A percentile compares a stretch with the other conserved stretches of the same genome.
Evolutionary conservation across 2,797 vertebrate genomes (phyloP).

Genomic region (Thunnus albacares): DNA sequence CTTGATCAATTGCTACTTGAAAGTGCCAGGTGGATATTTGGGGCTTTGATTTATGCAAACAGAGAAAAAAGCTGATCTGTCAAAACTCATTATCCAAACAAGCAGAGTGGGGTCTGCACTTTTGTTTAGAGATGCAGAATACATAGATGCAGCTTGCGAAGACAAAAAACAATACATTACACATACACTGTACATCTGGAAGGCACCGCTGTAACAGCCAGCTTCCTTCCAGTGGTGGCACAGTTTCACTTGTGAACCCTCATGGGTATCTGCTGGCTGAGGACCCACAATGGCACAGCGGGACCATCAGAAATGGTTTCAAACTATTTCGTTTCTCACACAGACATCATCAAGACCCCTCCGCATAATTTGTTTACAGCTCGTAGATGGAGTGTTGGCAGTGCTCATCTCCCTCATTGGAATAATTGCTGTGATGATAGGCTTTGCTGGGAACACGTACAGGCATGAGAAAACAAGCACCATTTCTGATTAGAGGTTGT

Average conservation of each 20-base stretch:
- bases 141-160: conserved; percentile 20
- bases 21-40: conserved; percentile 58
- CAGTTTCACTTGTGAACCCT: conserved; percentile 14
- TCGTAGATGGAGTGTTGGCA: conserved; percentile 72
- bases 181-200: conserved; percentile 16
- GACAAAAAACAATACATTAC: background rate
- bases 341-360: conserved; percentile 69
- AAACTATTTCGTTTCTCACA: conserved; percentile 65
- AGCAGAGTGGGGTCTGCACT: conserved; percentile 26
- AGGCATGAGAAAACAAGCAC: conserved; percentile 73
- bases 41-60: conserved; percentile 53
- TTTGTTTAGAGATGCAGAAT: conserved; percentile 40
- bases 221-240: conserved; percentile 13
- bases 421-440: conserved; percentile 83
- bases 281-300: conserved; percentile 38
- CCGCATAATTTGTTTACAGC: conserved; percentile 79
- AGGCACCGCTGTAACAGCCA: conserved; percentile 6
- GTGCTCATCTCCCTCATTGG: conserved; percentile 64
- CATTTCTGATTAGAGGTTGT: conserved; percentile 65
- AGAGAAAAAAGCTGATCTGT: conserved; percentile 43
- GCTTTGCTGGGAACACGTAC: conserved; percentile 68
- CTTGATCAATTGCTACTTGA: conserved; percentile 58
- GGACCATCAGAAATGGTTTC: conserved; percentile 62
- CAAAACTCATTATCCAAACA: conserved; percentile 58
- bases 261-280: conserved; percentile 43